A percentile compares a stretch with the other conserved stretches of the same genome.
phyloP scores from a whole-genome alignment of 1,140 invertebrate genomes.

The Drosophila melanica region DNA sequence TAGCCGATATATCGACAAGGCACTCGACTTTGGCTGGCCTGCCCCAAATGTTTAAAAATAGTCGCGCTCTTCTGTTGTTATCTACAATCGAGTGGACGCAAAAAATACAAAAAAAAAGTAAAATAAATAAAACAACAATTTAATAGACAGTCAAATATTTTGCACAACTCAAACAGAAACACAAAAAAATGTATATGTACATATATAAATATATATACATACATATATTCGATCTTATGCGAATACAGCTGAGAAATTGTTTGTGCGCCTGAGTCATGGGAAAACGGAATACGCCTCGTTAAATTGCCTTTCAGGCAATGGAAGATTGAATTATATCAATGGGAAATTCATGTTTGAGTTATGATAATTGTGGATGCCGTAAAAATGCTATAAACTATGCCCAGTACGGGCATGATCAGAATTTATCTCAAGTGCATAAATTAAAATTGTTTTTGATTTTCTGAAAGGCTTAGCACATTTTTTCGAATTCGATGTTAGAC shows the following conservation, averaged over 20 bases:
- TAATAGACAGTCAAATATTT: conserved; percentile 31
- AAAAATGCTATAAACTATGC: conserved; percentile 63
- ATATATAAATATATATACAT: neutral
- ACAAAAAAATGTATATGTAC: neutral
- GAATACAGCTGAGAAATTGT: conserved; percentile 4
- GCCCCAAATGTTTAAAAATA: conserved; percentile 81
- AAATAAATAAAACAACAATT: conserved; percentile 8
- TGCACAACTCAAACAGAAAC: conserved; percentile 25
- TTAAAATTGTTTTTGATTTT: conserved; percentile 6
- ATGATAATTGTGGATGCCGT: conserved; percentile 66
- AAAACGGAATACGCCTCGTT: conserved; percentile 37
- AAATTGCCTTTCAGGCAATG: conserved; percentile 43
- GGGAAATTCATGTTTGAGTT: conserved; percentile 61
- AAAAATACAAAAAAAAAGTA: conserved; percentile 42
- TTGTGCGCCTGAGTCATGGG: conserved; percentile 65
- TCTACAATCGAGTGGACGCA: conserved; percentile 51
- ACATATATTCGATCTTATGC: neutral
- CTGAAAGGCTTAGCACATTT: no score
- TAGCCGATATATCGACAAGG: conserved; percentile 65
- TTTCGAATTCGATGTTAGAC: no score
- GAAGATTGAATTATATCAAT: conserved; percentile 64
- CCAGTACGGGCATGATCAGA: neutral
- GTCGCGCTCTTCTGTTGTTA: conserved; percentile 64
- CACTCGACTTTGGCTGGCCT: conserved; percentile 59
- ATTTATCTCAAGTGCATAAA: conserved; percentile 23